A percentile compares a stretch with the other conserved stretches of the same genome.
These are phyloP conservation scores for Heterodera filipjevi DNA, from an alignment of 2,888 invertebrate species.

Conservation along the genomic window DNA sequence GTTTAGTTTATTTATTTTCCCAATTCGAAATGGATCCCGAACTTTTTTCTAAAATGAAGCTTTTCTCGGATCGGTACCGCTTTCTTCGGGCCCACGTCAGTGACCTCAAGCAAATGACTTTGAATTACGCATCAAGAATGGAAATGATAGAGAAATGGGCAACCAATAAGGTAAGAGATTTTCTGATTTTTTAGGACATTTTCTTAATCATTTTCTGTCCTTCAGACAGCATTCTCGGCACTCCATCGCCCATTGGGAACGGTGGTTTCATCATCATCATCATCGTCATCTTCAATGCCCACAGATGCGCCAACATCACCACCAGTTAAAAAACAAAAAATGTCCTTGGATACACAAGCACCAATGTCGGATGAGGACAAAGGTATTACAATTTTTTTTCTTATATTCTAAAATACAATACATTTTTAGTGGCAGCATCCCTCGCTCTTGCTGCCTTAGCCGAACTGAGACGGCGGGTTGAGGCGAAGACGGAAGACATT, in stretches of 20 bases:
- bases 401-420: too few relatives aligned
- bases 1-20: neutral
- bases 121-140: neutral
- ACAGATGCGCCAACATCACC: too few relatives aligned
- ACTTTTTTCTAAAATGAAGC: neutral
- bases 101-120: neutral
- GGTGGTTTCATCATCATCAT: too few relatives aligned
- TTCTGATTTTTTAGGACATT: neutral
- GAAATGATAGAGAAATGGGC: neutral
- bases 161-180: neutral
- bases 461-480: too few relatives aligned
- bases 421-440: too few relatives aligned
- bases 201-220: neutral
- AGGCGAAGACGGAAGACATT: too few relatives aligned
- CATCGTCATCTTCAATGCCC: neutral
- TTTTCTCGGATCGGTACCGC: neutral
- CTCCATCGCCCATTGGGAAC: too few relatives aligned
- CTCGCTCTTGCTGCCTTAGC: too few relatives aligned
- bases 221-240: neutral
- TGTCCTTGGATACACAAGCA: too few relatives aligned
- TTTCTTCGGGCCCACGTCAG: neutral
- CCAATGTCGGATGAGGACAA: too few relatives aligned
- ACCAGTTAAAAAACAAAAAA: too few relatives aligned
- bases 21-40: neutral
- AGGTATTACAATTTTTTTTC: too few relatives aligned